phyloP scores from a whole-genome alignment of 1,140 invertebrate genomes.

The Drosophila funebris region DNA sequence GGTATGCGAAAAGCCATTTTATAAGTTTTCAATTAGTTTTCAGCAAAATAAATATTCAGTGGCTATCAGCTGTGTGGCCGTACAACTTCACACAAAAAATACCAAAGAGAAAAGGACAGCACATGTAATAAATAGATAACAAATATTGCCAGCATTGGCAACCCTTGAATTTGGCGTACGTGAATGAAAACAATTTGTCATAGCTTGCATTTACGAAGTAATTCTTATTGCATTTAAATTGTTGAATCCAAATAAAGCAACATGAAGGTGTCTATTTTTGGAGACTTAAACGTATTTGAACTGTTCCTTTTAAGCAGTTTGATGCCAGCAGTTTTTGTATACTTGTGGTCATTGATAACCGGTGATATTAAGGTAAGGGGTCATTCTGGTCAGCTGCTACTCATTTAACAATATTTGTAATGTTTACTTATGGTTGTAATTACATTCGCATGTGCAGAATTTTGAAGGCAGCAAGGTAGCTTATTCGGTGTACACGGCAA shows the following conservation, averaged over 20 bases:
- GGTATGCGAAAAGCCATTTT: constrained; percentile 74
- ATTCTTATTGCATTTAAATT: background rate
- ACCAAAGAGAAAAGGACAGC: background rate
- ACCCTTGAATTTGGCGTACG: constrained; percentile 47
- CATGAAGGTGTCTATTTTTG: constrained; percentile 67
- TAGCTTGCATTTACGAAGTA: background rate
- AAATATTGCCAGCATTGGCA: background rate
- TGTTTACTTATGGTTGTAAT: constrained; percentile 10
- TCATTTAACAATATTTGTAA: background rate
- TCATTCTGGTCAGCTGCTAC: background rate
- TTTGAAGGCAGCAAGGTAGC: constrained; percentile 57
- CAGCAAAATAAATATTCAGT: constrained; percentile 23
- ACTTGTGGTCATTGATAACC: constrained; percentile 65
- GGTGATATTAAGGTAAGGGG: constrained; percentile 67
- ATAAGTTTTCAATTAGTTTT: constrained; percentile 35
- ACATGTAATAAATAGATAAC: background rate
- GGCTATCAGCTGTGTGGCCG: constrained; percentile 6
- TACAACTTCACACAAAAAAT: constrained; percentile 33
- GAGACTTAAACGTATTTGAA: constrained; percentile 61
- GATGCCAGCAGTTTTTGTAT: constrained; percentile 65
- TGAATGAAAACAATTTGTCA: constrained; percentile 52
- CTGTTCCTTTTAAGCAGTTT: constrained; percentile 52
- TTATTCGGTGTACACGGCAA: constrained; percentile 56
- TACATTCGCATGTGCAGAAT: constrained; percentile 38
- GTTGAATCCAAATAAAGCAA: constrained; percentile 12